phyloP scores from a whole-genome alignment of 2,797 vertebrate species.

The Sebastes itinus region DNA sequence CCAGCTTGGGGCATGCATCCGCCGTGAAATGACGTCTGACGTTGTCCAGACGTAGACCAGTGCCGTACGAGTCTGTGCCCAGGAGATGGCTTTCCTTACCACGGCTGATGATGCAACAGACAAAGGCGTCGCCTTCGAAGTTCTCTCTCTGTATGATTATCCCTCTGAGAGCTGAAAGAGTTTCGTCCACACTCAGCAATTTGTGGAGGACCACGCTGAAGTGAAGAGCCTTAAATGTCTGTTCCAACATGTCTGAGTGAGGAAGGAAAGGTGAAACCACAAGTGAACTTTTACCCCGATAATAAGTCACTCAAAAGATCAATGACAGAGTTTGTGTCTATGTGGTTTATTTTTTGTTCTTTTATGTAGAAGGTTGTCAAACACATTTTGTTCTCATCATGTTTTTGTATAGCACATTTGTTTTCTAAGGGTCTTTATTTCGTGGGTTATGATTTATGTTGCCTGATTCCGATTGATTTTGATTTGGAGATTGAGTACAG shows the following conservation, averaged over 20 bases:
- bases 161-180: constrained; percentile 58
- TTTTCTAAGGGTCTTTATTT: too few species aligned
- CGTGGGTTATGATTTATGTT: too few species aligned
- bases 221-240: constrained; percentile 82
- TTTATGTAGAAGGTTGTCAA: too few species aligned
- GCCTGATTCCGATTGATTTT: too few species aligned
- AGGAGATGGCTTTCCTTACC: constrained; percentile 77
- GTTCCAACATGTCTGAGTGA: constrained; percentile 79
- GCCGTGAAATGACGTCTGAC: constrained; percentile 84
- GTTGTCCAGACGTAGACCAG: constrained; percentile 75
- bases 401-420: too few species aligned
- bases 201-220: constrained; percentile 77
- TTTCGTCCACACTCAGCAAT: constrained; percentile 55
- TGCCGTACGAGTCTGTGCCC: constrained; percentile 75
- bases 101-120: constrained; percentile 90
- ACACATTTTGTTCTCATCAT: too few species aligned
- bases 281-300: neutral
- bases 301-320: neutral
- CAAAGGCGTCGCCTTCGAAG: constrained; percentile 79
- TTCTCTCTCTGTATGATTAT: constrained; percentile 65
- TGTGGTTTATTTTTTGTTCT: too few species aligned
- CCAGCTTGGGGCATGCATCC: constrained; percentile 81
- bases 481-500: too few species aligned
- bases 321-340: neutral
- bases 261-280: constrained; percentile 15